Percentiles rank a stretch among this genome's conserved stretches.
Evolutionary conservation across 2,797 vertebrate species (phyloP).

Genomic region (Muraenolepis orangiensis): DNA sequence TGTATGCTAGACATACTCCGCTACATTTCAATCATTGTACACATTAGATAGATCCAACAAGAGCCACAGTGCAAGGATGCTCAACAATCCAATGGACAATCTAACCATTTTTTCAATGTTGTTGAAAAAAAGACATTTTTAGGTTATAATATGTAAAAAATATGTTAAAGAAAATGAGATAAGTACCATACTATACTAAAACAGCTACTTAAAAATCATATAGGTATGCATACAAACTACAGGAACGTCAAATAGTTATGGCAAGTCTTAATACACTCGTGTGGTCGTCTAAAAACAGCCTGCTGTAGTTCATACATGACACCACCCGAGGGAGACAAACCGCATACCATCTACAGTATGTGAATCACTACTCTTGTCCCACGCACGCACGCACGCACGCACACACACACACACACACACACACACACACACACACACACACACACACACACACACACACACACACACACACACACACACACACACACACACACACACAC

Average conservation of each 20-base stretch:
- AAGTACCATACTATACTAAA: neutral
- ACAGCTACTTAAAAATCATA: neutral
- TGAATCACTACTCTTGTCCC: conserved; percentile 10
- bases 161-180: neutral
- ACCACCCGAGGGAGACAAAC: conserved; percentile 53
- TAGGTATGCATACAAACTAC: neutral
- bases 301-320: conserved; percentile 33
- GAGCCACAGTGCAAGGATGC: conserved; percentile 28
- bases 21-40: neutral
- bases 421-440: no score
- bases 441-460: no score
- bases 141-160: conserved; percentile 1
- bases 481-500: neutral
- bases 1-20: neutral
- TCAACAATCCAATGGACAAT: neutral
- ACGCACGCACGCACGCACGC: neutral
- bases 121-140: no score
- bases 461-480: no score
- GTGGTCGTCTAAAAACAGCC: conserved; percentile 7
- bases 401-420: neutral
- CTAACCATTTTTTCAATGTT: conserved; percentile 11
- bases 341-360: conserved; percentile 18
- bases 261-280: neutral
- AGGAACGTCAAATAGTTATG: neutral
- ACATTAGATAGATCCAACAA: neutral